Percentiles rank a stretch among this genome's conserved stretches.
These are phyloP conservation scores for Elmis aenea DNA, from an alignment of 2,888 invertebrate species.

Conservation along the genomic window DNA sequence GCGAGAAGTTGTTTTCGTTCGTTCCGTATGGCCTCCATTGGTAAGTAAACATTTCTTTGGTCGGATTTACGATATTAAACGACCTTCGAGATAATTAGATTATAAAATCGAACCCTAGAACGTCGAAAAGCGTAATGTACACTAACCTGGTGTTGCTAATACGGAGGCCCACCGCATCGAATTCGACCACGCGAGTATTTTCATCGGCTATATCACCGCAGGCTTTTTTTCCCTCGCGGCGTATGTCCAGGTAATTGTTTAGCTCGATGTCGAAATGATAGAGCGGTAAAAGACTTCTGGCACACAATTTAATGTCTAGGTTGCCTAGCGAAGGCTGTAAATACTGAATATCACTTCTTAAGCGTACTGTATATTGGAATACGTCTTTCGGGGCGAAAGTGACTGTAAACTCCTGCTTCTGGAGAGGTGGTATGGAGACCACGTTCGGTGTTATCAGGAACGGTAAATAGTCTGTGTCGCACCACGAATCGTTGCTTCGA, in stretches of 20 bases:
- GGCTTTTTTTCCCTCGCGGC: constrained; percentile 45
- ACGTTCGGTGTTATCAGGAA: constrained; percentile 51
- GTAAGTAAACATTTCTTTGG: constrained; percentile 52
- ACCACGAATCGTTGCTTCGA: constrained; percentile 21
- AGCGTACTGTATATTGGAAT: constrained; percentile 50
- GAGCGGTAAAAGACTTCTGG: constrained; percentile 60
- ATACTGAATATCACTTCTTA: constrained; percentile 54
- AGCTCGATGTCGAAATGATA: constrained; percentile 67
- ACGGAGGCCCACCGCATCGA: constrained; percentile 59
- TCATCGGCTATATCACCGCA: constrained; percentile 47
- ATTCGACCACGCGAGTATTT: constrained; percentile 54
- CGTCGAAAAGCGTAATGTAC: not conserved
- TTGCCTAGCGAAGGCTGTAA: constrained; percentile 43
- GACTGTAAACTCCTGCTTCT: constrained; percentile 46
- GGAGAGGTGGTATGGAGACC: constrained; percentile 47
- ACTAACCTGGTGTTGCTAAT: constrained; percentile 10
- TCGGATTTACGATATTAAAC: constrained; percentile 64
- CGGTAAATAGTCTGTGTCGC: constrained; percentile 42
- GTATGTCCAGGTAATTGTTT: constrained; percentile 57
- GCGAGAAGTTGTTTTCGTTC: constrained; percentile 32
- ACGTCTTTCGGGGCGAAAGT: constrained; percentile 56
- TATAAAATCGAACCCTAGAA: constrained; percentile 3
- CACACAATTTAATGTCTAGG: constrained; percentile 46
- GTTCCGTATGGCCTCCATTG: constrained; percentile 31
- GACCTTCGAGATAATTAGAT: too few relatives aligned